phyloP scores from a whole-genome alignment of 2,888 invertebrate species.

The Chymomyza amoena region DNA sequence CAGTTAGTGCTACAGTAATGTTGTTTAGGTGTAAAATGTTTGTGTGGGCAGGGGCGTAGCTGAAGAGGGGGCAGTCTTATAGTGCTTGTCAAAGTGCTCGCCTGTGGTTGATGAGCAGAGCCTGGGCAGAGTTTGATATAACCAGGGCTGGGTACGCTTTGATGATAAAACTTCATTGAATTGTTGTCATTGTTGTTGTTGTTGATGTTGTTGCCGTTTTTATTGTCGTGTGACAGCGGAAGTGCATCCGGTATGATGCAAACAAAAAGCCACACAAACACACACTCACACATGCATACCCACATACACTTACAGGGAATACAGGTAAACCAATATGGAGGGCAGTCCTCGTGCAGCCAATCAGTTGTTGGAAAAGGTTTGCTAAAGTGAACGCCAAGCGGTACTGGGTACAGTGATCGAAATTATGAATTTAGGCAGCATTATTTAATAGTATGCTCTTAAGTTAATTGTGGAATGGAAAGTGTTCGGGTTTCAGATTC shows the following conservation, averaged over 20 bases:
- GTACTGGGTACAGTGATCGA: neutral
- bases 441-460: too few species aligned
- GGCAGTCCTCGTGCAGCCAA: constrained; percentile 27
- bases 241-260: constrained; percentile 45
- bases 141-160: neutral
- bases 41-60: neutral
- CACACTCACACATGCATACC: constrained; percentile 19
- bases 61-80: neutral
- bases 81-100: neutral
- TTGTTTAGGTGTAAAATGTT: too few species aligned
- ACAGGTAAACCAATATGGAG: neutral
- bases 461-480: too few species aligned
- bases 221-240: constrained; percentile 46
- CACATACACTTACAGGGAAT: neutral
- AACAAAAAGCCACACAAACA: constrained; percentile 25
- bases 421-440: too few species aligned
- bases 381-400: constrained; percentile 15
- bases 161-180: constrained; percentile 47
- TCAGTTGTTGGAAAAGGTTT: constrained; percentile 27
- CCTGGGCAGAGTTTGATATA: neutral
- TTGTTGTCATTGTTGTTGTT: constrained; percentile 36
- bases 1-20: neutral
- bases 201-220: constrained; percentile 26
- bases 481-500: too few species aligned
- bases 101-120: neutral